Conservation (phyloP, 2,113 vertebrate species). For the Trogon melanurus region DNA sequence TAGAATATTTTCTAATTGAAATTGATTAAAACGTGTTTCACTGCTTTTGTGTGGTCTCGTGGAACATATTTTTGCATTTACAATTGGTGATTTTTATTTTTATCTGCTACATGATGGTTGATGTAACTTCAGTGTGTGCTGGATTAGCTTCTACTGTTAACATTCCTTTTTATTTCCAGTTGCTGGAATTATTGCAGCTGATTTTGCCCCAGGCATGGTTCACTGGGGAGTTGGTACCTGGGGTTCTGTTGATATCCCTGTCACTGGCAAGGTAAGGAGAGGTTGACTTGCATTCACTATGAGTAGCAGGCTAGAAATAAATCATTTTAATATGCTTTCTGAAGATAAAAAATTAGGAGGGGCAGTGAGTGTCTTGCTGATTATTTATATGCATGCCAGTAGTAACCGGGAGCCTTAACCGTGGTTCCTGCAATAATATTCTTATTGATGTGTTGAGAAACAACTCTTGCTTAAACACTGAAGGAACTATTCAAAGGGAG, state of each 20-base stretch:
- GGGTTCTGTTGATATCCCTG: constrained; percentile 88
- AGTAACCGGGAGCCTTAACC: neutral
- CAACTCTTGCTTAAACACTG: neutral
- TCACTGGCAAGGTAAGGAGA: constrained; percentile 81
- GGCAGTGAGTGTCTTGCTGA: constrained; percentile 12
- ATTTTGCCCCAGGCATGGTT: constrained; percentile 83
- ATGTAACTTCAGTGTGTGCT: constrained; percentile 39
- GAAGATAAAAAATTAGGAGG: constrained; percentile 52
- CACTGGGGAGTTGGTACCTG: constrained; percentile 84
- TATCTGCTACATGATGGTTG: neutral
- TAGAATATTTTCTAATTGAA: neutral
- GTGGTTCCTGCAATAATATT: neutral
- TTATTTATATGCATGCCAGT: constrained; percentile 15
- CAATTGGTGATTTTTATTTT: neutral
- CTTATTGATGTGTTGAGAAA: constrained; percentile 17
- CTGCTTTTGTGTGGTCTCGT: neutral
- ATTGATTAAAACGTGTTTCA: neutral
- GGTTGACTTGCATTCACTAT: constrained; percentile 54
- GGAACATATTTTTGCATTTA: neutral
- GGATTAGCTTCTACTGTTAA: constrained; percentile 53
- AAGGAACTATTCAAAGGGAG: constrained; percentile 21
- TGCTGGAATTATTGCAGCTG: constrained; percentile 83
- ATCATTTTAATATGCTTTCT: constrained; percentile 62
- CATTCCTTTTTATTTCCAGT: constrained; percentile 73
- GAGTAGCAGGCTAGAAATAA: constrained; percentile 44